phyloP scores from a whole-genome alignment of 2,888 invertebrate genomes.

The Eupithecia subumbrata region DNA sequence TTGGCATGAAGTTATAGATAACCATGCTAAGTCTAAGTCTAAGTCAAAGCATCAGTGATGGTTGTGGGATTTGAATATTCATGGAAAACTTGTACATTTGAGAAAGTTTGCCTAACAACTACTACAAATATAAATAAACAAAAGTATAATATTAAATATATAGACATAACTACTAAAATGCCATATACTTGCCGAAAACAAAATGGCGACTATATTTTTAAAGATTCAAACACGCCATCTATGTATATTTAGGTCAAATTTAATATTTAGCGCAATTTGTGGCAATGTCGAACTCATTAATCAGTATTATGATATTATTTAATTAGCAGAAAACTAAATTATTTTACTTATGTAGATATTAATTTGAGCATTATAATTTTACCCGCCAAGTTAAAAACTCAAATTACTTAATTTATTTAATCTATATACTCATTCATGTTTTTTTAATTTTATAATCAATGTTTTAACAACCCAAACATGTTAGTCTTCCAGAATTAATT shows the following conservation, averaged over 20 bases:
- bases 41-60: not conserved
- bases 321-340: not conserved
- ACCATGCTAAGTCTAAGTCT: no score
- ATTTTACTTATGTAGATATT: not conserved
- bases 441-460: not conserved
- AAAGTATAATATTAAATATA: not conserved
- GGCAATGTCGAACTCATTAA: not conserved
- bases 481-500: not conserved
- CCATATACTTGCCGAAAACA: constrained; percentile 5
- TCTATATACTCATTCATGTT: not conserved
- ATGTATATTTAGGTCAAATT: not conserved
- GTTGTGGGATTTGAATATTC: not conserved
- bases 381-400: not conserved
- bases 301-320: constrained; percentile 10
- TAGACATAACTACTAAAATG: not conserved
- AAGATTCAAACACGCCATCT: not conserved
- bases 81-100: not conserved
- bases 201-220: constrained; percentile 14
- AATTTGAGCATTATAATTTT: not conserved
- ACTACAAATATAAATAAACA: constrained; percentile 5
- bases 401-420: not conserved
- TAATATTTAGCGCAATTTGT: not conserved
- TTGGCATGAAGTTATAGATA: no score
- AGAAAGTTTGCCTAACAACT: not conserved
- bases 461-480: not conserved